These are phyloP conservation scores for Rhineura floridana DNA, from an alignment of 2,113 vertebrate genomes.

Conservation along the genomic window DNA sequence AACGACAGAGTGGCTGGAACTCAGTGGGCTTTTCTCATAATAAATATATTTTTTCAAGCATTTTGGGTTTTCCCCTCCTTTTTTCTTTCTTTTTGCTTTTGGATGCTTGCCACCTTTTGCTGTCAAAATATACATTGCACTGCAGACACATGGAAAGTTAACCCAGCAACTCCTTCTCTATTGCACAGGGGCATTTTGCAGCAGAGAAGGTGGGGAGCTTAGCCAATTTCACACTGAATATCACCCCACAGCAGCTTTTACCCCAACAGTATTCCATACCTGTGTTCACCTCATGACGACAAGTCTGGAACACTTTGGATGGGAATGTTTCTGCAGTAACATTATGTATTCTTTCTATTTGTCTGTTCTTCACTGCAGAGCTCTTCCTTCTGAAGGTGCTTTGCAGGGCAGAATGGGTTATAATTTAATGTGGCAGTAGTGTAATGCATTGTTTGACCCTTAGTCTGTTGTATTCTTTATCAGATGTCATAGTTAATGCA, in stretches of 20 bases:
- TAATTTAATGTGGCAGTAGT: not conserved
- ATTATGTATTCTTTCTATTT: not conserved
- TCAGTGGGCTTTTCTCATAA: too few species aligned
- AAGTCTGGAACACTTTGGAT: not conserved
- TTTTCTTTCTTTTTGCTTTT: too few species aligned
- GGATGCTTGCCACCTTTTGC: too few species aligned
- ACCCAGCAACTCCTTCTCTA: not conserved
- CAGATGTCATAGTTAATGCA: not conserved
- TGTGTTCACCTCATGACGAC: not conserved
- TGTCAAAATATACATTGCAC: not conserved
- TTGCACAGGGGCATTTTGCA: not conserved
- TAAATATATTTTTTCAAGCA: too few species aligned
- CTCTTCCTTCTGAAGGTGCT: not conserved
- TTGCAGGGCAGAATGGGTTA: not conserved
- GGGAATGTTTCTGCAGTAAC: not conserved
- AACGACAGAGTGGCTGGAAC: too few species aligned
- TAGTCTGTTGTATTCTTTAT: not conserved
- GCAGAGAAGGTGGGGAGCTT: not conserved
- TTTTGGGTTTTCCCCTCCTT: too few species aligned
- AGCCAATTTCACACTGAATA: not conserved
- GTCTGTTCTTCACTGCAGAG: not conserved
- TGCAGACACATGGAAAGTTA: not conserved
- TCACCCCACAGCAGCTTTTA: not conserved
- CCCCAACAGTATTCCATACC: not conserved
- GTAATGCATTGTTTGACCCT: not conserved